Percentiles rank a stretch among this genome's conserved stretches.
These are phyloP conservation scores for Athene cunicularia DNA, from an alignment of 2,113 vertebrate species.

Conservation along the genomic window DNA sequence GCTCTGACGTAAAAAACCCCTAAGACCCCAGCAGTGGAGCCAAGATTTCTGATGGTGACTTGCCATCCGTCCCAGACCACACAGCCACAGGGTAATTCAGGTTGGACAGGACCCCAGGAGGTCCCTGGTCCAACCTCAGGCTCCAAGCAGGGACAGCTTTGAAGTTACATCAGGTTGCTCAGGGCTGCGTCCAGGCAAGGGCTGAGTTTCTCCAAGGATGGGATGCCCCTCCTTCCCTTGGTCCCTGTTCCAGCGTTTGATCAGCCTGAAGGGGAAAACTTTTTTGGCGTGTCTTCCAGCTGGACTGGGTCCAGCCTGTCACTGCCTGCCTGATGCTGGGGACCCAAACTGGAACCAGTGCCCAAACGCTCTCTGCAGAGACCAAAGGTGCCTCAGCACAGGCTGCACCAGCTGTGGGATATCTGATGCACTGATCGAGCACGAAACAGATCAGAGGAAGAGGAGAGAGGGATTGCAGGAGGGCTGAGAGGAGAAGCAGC, in stretches of 20 bases:
- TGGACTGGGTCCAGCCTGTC: not conserved
- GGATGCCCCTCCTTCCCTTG: not conserved
- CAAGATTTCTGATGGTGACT: constrained; percentile 3
- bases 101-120: not conserved
- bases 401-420: not conserved
- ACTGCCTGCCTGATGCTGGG: not conserved
- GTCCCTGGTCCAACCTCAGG: not conserved
- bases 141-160: not conserved
- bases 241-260: not conserved
- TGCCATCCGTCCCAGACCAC: not conserved
- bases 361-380: not conserved
- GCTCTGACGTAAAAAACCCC: constrained; percentile 21
- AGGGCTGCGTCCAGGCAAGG: not conserved
- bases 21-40: not conserved
- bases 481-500: not conserved
- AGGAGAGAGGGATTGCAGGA: not conserved
- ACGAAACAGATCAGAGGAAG: not conserved
- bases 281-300: not conserved
- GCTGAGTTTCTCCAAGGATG: not conserved
- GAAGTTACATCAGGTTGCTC: not conserved
- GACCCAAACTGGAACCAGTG: not conserved
- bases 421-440: fast-evolving
- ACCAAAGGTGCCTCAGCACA: not conserved
- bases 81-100: not conserved
- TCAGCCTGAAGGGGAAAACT: not conserved